phyloP scores from a whole-genome alignment of 2,888 invertebrate genomes.

The Anodontia alba region DNA sequence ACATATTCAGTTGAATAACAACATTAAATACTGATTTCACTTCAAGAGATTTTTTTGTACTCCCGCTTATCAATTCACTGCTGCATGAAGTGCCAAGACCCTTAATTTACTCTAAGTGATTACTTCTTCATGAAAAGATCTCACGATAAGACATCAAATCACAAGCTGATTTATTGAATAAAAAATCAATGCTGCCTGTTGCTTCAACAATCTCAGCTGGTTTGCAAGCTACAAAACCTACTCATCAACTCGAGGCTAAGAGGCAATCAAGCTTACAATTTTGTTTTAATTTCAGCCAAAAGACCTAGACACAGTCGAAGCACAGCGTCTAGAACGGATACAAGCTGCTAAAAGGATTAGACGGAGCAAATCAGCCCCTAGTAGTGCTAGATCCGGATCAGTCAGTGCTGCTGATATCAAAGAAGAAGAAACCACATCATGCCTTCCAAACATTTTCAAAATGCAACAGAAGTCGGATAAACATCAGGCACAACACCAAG shows the following conservation, averaged over 20 bases:
- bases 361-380: constrained; percentile 76
- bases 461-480: constrained; percentile 75
- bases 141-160: constrained; percentile 17
- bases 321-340: constrained; percentile 76
- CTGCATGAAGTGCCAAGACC: not conserved
- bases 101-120: constrained; percentile 2
- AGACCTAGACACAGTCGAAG: constrained; percentile 78
- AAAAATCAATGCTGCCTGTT: constrained; percentile 20
- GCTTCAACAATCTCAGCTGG: constrained; percentile 10
- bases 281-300: constrained; percentile 71
- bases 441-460: constrained; percentile 80
- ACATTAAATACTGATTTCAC: not conserved
- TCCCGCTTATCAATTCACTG: not conserved
- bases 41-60: not conserved
- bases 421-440: constrained; percentile 73
- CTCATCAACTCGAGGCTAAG: not conserved
- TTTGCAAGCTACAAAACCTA: constrained; percentile 1
- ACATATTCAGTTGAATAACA: not conserved
- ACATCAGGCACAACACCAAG: constrained; percentile 65
- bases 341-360: constrained; percentile 78
- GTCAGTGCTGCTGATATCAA: constrained; percentile 49
- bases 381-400: constrained; percentile 71
- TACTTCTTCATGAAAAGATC: constrained; percentile 13
- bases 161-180: constrained; percentile 19
- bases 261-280: constrained; percentile 21